phyloP scores from a whole-genome alignment of 35 echinoderm and acorn worm genomes.

The Eucidaris tribuloides region DNA sequence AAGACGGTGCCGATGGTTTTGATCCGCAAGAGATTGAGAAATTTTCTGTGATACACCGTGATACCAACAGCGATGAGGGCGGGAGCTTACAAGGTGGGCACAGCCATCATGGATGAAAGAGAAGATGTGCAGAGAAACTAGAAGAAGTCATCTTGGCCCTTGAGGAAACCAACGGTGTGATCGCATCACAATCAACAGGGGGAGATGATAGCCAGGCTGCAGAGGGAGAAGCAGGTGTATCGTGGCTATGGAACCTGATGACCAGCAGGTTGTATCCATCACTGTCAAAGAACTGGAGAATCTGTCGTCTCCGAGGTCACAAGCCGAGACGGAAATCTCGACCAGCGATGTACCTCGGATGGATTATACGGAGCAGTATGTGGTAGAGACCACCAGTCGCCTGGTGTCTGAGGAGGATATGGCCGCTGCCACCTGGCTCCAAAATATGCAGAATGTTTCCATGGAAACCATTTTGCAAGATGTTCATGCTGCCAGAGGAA shows the following conservation, averaged over 20 bases:
- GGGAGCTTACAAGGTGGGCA: background rate
- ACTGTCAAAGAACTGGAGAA: no score
- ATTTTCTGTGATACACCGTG: background rate
- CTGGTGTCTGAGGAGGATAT: constrained; percentile 15
- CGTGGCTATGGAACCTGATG: no score
- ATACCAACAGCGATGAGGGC: background rate
- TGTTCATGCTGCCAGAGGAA: background rate
- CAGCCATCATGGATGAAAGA: constrained; percentile 7
- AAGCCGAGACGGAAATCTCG: background rate
- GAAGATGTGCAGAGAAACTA: constrained; percentile 7
- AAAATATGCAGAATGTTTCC: constrained; percentile 3
- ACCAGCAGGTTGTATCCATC: no score
- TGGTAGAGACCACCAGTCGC: background rate
- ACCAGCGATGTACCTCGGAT: no score
- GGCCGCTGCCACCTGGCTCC: constrained; percentile 12
- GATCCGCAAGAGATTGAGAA: background rate
- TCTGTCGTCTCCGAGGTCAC: constrained; percentile 3
- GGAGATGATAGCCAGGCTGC: background rate
- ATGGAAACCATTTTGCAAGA: constrained; percentile 9
- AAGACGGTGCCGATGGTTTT: background rate
- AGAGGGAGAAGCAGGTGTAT: no score
- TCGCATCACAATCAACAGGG: no score
- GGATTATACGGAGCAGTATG: background rate
- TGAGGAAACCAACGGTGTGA: no score
- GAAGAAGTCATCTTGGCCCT: constrained; percentile 18